phyloP scores from a whole-genome alignment of 2,113 vertebrate genomes.

The Dasyurus viverrinus region DNA sequence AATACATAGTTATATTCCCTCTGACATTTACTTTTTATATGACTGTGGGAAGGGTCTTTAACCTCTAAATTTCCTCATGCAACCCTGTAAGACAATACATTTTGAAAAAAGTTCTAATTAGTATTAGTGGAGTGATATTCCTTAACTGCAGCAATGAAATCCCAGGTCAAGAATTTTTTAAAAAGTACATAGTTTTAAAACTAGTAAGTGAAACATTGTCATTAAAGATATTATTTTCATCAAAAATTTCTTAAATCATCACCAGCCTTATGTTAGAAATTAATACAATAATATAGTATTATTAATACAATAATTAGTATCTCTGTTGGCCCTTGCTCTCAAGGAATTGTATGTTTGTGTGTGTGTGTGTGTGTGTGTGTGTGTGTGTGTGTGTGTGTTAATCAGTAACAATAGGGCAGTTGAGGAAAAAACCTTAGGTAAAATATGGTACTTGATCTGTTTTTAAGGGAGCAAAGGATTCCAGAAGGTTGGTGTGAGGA shows the following conservation, averaged over 20 bases:
- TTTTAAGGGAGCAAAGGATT: background rate
- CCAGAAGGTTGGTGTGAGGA: background rate
- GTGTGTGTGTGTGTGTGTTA: background rate
- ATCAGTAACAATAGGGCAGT: background rate
- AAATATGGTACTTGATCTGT: background rate
- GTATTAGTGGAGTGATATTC: background rate
- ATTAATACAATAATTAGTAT: background rate
- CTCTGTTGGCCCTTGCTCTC: background rate
- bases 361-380: background rate
- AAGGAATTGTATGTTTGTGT: background rate
- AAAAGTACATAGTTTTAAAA: background rate
- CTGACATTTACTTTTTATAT: background rate
- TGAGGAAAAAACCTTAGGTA: background rate
- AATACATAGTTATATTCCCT: background rate
- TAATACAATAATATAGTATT: background rate
- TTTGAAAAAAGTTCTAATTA: background rate
- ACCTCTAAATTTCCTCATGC: background rate
- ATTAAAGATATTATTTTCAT: background rate
- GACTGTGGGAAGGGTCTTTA: background rate
- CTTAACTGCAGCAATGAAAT: background rate
- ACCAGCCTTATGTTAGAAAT: background rate
- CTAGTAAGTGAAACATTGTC: background rate
- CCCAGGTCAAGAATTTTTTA: background rate
- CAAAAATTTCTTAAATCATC: background rate
- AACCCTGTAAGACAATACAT: background rate